Percentiles rank a stretch among this genome's conserved stretches.
Evolutionary conservation across 1,140 invertebrate species (phyloP).

Genomic region (Colletes gigas): DNA sequence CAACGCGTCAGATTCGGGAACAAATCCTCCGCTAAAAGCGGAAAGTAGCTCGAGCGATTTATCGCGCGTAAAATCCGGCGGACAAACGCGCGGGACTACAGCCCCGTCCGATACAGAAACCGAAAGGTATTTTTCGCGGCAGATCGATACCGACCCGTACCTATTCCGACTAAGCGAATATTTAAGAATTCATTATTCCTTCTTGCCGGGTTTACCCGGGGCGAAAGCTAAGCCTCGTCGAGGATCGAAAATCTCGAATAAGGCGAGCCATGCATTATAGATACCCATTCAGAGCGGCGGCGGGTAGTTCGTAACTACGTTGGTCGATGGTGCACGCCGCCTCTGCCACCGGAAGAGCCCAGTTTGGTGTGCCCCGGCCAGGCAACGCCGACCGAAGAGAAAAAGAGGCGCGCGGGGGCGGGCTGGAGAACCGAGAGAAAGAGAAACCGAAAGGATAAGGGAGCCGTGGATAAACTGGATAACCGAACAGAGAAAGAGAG

Average conservation of each 20-base stretch:
- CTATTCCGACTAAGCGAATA: conserved; percentile 59
- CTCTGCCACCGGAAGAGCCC: conserved; percentile 29
- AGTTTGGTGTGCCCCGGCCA: conserved; percentile 28
- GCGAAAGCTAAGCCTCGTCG: conserved; percentile 60
- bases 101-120: not conserved
- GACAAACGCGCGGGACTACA: not conserved
- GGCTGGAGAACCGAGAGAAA: conserved; percentile 21
- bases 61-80: no score
- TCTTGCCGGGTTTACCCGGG: conserved; percentile 39
- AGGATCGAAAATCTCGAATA: conserved; percentile 72
- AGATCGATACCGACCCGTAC: conserved; percentile 51
- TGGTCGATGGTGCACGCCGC: conserved; percentile 49
- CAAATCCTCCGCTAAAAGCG: no score
- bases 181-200: conserved; percentile 67
- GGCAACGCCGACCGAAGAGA: not conserved
- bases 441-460: conserved; percentile 23
- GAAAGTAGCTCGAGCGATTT: no score
- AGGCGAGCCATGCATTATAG: conserved; percentile 72
- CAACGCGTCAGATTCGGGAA: no score
- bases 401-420: not conserved
- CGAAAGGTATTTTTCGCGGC: conserved; percentile 22
- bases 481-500: conserved; percentile 12
- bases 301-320: conserved; percentile 61
- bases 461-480: conserved; percentile 10
- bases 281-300: conserved; percentile 65